Evolutionary conservation across 1,140 invertebrate genomes (phyloP).

Genomic region (Ostrea denselamellosa): DNA sequence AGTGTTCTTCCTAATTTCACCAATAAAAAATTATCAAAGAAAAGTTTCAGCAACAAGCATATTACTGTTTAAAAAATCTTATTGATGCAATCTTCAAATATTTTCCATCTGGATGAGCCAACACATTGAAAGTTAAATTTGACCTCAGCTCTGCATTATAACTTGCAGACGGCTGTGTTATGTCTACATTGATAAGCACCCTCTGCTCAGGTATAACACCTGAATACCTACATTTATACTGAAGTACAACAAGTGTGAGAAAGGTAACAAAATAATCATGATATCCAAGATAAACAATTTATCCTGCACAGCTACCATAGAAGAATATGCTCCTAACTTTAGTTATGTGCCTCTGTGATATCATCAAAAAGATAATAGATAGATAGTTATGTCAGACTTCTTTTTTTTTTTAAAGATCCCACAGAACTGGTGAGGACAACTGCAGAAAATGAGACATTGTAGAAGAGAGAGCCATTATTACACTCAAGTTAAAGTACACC

Average conservation of each 20-base stretch:
- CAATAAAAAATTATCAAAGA: not conserved
- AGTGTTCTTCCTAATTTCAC: too few species aligned
- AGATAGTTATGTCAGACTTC: too few species aligned
- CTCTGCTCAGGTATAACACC: not conserved
- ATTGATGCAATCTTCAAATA: not conserved
- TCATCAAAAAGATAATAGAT: not conserved
- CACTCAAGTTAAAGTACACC: not conserved
- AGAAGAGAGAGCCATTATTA: not conserved
- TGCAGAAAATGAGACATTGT: not conserved
- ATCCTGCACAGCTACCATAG: not conserved
- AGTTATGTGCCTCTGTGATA: not conserved
- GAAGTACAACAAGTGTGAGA: not conserved
- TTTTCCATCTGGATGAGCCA: not conserved
- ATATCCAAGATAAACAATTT: constrained; percentile 24
- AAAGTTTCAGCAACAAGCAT: not conserved
- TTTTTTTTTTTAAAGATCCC: too few species aligned
- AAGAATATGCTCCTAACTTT: not conserved
- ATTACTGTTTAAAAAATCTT: not conserved
- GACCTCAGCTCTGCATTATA: not conserved
- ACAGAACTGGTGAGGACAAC: not conserved
- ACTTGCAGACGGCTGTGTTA: not conserved
- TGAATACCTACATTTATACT: constrained; percentile 21
- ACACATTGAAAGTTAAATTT: not conserved
- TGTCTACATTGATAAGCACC: not conserved
- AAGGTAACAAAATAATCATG: constrained; percentile 31